Evolutionary conservation across 2,113 vertebrate genomes (phyloP), one percentile per base, ranked within the genome.

Genomic region (Diglossa brunneiventris): DNA sequence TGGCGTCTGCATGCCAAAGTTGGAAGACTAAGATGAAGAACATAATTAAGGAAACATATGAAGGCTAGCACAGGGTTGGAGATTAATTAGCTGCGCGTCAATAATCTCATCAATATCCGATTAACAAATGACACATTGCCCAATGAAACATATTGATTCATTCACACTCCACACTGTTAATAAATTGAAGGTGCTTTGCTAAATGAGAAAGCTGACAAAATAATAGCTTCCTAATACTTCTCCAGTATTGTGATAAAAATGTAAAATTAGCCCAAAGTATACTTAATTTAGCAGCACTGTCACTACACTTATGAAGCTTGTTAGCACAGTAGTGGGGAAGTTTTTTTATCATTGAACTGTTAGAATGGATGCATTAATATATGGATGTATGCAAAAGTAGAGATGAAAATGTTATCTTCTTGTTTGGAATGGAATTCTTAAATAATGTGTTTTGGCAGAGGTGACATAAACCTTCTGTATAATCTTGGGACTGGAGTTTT

Each of bases 91-190:
- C 98, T 97, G 98, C n/a, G 94, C 99, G 99, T 99, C 99, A 98
- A 99, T 99, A 99, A 98, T 98, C 98, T 99, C 99, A 99, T 99
- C 99, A 99, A 99, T 99, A 99, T 98, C 99, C 98, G 99, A 99
- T 99, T 99, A 99, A 99, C 99, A 98, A 99, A 99, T 99, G 99
- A 99, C 99, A 99, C 98, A 99, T 98, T 98, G 98, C 98, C 98
- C 98, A 98, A 99, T 99, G 99, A 99, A 98, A 98, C 97, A 97
- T 99, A 99, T 99, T 99, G 99, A 99, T 99, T 99, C 97, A 98
- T 98, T 98, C 97, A 96, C 98, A 98, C 98, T 99, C 98, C 97
- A 98, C 98, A 95, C 98, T 98, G 98, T 98, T 99, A 99, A 99
- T 99, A 99, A 99, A 99, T 98, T 99, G 98, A 99, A 98, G 98